These are phyloP conservation scores for Phenganax subtilis DNA, from an alignment of 92 coral and sea anemone species.

Conservation along the genomic window DNA sequence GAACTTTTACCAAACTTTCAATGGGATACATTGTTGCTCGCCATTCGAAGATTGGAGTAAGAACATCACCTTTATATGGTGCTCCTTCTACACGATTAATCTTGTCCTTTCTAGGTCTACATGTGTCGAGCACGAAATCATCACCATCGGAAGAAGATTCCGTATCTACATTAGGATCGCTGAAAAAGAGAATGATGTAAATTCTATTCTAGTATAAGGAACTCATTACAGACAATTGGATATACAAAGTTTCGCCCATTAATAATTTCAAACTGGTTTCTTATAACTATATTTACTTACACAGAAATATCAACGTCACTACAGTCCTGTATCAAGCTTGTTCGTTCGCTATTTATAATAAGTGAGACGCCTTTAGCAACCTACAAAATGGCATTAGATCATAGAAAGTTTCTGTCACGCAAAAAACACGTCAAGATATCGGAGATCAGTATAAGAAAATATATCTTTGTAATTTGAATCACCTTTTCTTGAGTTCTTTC, in stretches of 20 bases:
- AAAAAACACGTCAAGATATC: too few relatives aligned
- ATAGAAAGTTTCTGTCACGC: too few relatives aligned
- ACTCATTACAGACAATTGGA: background rate
- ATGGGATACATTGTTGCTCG: constrained; percentile 6
- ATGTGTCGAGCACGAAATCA: background rate
- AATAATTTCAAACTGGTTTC: too few relatives aligned
- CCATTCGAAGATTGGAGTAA: constrained; percentile 33
- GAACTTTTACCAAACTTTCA: constrained; percentile 15
- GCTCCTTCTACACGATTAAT: background rate
- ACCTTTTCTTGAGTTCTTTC: background rate
- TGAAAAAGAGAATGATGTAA: background rate
- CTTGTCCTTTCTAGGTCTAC: background rate
- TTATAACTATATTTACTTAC: background rate
- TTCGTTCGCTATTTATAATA: background rate
- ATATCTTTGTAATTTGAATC: background rate
- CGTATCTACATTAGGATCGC: background rate
- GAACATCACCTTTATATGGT: constrained; percentile 39
- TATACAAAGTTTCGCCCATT: too few relatives aligned
- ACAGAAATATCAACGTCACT: background rate
- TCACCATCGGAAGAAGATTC: background rate
- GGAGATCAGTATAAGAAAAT: too few relatives aligned
- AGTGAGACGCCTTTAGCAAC: background rate
- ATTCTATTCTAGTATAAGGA: background rate
- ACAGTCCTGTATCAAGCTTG: background rate
- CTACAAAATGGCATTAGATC: background rate